Percentiles rank a stretch among this genome's conserved stretches.
These are phyloP conservation scores for Apogon talboti DNA, from an alignment of 2,797 vertebrate species.

Conservation along the genomic window DNA sequence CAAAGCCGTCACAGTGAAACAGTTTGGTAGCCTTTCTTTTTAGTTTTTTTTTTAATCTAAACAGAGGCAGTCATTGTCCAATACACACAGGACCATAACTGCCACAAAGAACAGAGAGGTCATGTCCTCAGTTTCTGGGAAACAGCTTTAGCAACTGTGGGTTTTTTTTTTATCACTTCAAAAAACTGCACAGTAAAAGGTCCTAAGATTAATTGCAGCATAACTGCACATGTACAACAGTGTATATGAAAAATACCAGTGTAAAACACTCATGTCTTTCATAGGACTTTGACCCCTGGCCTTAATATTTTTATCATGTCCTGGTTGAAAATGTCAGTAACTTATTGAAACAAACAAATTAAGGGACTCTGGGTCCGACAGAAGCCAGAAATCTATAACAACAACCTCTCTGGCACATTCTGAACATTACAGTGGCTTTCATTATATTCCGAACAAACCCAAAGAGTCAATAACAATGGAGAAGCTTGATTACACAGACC, in stretches of 20 bases:
- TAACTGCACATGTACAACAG: too few species aligned
- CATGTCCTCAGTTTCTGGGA: slow-evolving; percentile 9
- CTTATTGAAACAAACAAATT: too few species aligned
- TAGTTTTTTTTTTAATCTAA: slow-evolving; percentile 30
- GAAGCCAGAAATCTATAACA: background rate
- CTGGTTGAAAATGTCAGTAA: too few species aligned
- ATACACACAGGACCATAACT: background rate
- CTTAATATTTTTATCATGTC: too few species aligned
- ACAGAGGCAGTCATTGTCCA: slow-evolving; percentile 38
- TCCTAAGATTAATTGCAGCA: too few species aligned
- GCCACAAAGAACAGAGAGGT: slow-evolving; percentile 23
- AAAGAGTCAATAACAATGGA: slow-evolving; percentile 21
- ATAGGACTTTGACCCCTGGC: too few species aligned
- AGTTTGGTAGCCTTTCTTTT: slow-evolving; percentile 17
- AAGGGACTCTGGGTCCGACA: background rate
- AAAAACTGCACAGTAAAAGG: background rate
- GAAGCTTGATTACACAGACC: slow-evolving; percentile 38
- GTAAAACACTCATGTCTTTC: too few species aligned
- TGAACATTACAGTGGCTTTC: slow-evolving; percentile 25
- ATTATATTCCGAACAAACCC: slow-evolving; percentile 31
- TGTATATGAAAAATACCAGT: too few species aligned
- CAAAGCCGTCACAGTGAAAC: slow-evolving; percentile 34
- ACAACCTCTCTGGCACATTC: background rate
- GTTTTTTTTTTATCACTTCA: slow-evolving; percentile 7
- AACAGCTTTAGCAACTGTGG: background rate